Evolutionary conservation across 2,888 invertebrate genomes (phyloP), one percentile per base, ranked within the genome.

Genomic region (Corbicula japonica): DNA sequence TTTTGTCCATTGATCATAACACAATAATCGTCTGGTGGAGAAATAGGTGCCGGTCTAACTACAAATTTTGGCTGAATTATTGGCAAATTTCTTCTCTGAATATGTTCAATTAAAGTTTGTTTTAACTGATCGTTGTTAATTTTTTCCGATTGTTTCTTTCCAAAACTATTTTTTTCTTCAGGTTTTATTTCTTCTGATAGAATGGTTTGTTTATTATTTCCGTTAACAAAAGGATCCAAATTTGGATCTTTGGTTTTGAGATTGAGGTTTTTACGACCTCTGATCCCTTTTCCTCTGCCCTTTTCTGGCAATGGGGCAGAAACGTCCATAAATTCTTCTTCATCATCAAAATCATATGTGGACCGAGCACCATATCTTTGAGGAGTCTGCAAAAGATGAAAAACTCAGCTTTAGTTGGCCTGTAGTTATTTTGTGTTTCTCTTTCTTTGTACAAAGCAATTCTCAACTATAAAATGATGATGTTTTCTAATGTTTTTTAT

Each of bases 1-100:
- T 84, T 84, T 26, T 69, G 76, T 1, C 88, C 91, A 38, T 79
- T 80, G 0, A 66, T 72, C 68, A 87, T 72, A 15, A 78, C 60
- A 21, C 91, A 81, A 61, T 83, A 83, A 52, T 90, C 89, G 15
- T 92, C 89, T 21, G 92, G 90, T 1, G 91, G 87, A 0, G 89
- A 86, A n/a, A 89, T 80, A 1, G 91, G 91, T 0, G 90, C 87
- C 2, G 93, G 92, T 23, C 93, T 80, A 15, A 92, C 88, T 2
- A 90, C 92, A 86, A 87, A 89, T 41, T 85, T 85, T 38, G 87
- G 85, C 23, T 75, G 56, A 21, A 83, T 79, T 5, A 82, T 61
- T 34, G 73, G 75, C 8, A 82, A 63, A 38, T 85, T 84, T 50
- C 81, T 77, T 60, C 46, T 68, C 18, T 75, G 72, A 28, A 77